Conservation (phyloP, 2,797 vertebrate species). For the Ispidina picta region DNA sequence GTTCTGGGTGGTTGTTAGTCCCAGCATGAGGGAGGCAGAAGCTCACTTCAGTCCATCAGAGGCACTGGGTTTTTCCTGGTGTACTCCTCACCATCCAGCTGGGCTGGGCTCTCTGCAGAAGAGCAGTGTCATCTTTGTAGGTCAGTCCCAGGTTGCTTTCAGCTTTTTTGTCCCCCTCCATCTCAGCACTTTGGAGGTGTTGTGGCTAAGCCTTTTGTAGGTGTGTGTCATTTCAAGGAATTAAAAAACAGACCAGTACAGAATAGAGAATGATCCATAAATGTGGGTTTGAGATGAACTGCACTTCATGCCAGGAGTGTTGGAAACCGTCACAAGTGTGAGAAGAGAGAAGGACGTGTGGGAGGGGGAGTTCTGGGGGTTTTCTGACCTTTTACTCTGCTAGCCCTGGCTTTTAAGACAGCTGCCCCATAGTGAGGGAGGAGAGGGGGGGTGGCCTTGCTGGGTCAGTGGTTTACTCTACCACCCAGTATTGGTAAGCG, state of each 20-base stretch:
- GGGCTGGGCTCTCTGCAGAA: not conserved
- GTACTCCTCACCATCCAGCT: rapidly evolving
- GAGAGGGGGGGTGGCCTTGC: not conserved
- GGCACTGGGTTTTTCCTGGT: not conserved
- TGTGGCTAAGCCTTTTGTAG: not conserved
- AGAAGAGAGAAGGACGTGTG: not conserved
- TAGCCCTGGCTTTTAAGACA: not conserved
- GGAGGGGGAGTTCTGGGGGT: not conserved
- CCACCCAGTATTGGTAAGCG: not conserved
- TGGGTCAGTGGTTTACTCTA: not conserved
- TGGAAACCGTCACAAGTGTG: not conserved
- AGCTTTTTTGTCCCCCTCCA: not conserved
- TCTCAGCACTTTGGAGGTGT: not conserved
- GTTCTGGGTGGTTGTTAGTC: not conserved
- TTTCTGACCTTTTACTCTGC: not conserved
- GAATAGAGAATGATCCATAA: not conserved
- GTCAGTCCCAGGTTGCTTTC: not conserved
- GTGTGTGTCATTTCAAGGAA: not conserved
- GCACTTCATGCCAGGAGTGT: not conserved
- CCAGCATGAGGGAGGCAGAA: not conserved
- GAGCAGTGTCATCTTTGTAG: not conserved
- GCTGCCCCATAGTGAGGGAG: not conserved
- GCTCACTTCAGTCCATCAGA: rapidly evolving
- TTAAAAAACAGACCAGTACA: not conserved
- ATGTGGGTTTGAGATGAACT: not conserved